Evolutionary conservation across 2,797 vertebrate genomes (phyloP).

Genomic region (Tapera naevia): DNA sequence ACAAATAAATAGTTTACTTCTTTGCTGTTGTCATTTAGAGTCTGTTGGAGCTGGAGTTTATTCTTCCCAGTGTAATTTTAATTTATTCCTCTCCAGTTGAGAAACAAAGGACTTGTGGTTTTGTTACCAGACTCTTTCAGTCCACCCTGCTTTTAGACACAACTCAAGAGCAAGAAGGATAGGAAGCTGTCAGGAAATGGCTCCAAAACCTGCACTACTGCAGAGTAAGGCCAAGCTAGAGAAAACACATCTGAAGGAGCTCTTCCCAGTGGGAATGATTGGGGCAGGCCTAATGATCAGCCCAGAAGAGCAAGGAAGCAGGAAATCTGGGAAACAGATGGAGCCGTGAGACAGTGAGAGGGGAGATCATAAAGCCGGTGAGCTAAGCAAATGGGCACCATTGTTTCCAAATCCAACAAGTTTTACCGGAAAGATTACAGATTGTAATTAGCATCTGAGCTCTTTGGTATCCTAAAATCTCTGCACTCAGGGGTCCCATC

Average conservation of each 20-base stretch:
- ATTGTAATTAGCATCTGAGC: background rate
- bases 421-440: background rate
- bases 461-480: background rate
- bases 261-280: background rate
- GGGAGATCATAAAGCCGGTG: background rate
- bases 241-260: background rate
- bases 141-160: background rate
- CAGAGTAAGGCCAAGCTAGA: background rate
- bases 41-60: background rate
- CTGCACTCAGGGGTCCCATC: background rate
- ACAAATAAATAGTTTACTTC: background rate
- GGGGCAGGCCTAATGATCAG: background rate
- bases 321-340: conserved; percentile 65
- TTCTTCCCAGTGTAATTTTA: background rate
- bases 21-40: background rate
- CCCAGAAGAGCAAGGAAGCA: background rate
- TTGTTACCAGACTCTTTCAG: background rate
- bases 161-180: background rate
- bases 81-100: background rate
- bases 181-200: conserved; percentile 12
- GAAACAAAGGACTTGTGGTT: background rate
- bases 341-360: background rate
- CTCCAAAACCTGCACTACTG: background rate
- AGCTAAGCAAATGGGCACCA: background rate
- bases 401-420: conserved; percentile 11